A percentile compares a stretch with the other conserved stretches of the same genome.
phyloP scores from a whole-genome alignment of 2,113 vertebrate species.

The Coptodon rendalli region DNA sequence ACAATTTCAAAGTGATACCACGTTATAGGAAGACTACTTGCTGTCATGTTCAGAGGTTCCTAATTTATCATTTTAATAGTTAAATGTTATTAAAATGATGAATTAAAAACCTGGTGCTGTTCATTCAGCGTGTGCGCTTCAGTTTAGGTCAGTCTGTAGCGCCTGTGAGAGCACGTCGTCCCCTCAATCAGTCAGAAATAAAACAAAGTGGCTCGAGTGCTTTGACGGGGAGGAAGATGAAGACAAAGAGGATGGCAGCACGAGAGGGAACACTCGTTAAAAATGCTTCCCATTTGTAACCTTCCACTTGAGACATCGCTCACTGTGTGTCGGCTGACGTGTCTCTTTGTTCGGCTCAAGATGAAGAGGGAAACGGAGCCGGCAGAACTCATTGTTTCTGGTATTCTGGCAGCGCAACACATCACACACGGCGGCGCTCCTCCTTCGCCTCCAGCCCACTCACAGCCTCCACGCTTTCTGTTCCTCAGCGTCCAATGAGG shows the following conservation, averaged over 20 bases:
- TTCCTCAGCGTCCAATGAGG: neutral
- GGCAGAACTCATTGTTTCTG: slow-evolving; percentile 33
- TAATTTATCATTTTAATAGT: neutral
- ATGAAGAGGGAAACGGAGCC: neutral
- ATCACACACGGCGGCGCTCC: neutral
- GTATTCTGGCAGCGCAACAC: neutral
- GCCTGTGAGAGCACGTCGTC: neutral
- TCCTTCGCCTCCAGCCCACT: neutral
- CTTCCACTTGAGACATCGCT: neutral
- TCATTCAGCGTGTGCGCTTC: neutral
- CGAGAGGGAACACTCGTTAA: slow-evolving; percentile 23
- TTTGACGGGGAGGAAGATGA: neutral
- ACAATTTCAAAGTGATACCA: neutral
- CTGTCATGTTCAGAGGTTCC: neutral
- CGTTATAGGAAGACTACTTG: neutral
- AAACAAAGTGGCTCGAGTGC: slow-evolving; percentile 13
- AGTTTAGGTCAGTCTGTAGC: neutral
- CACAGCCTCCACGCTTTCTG: neutral
- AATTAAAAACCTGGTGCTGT: neutral
- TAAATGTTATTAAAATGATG: neutral
- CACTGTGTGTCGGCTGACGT: neutral
- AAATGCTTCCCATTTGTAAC: slow-evolving; percentile 20
- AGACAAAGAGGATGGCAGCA: slow-evolving; percentile 1
- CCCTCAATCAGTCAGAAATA: neutral
- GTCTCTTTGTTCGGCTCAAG: slow-evolving; percentile 9